These are phyloP conservation scores for Hemitrygon akajei DNA, from an alignment of 2,797 vertebrate genomes.

Conservation along the genomic window DNA sequence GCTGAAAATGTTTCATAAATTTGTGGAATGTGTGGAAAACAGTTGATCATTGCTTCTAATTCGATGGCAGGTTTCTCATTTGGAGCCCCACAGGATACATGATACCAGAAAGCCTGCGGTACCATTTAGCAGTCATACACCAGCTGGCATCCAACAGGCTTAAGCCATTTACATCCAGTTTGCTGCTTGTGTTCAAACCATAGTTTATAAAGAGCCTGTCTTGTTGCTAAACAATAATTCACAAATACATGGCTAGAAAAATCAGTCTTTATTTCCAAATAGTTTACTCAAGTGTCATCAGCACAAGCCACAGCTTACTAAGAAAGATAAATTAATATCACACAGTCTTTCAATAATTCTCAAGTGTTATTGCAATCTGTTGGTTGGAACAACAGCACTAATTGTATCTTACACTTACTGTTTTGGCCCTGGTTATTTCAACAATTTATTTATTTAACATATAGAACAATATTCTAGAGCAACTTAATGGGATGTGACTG, in stretches of 20 bases:
- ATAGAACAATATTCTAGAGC: too few species aligned
- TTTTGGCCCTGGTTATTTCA: background rate
- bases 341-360: constrained; percentile 10
- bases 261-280: background rate
- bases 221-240: background rate
- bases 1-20: constrained; percentile 42
- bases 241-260: background rate
- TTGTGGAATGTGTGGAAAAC: constrained; percentile 44
- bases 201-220: background rate
- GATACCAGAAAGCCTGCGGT: background rate
- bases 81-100: constrained; percentile 44
- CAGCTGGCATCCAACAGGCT: background rate
- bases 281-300: background rate
- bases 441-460: too few species aligned
- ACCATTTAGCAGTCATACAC: background rate
- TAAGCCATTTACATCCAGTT: background rate
- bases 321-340: constrained; percentile 25
- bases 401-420: constrained; percentile 1
- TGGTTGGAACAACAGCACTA: constrained; percentile 8
- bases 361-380: constrained; percentile 9
- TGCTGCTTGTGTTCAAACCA: background rate
- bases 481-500: too few species aligned
- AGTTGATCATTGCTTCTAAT: constrained; percentile 52
- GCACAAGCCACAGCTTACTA: background rate
- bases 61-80: constrained; percentile 51